Base-by-base conservation (phyloP, 2,113 vertebrate genomes). In the Triplophysa siluroides region DNA sequence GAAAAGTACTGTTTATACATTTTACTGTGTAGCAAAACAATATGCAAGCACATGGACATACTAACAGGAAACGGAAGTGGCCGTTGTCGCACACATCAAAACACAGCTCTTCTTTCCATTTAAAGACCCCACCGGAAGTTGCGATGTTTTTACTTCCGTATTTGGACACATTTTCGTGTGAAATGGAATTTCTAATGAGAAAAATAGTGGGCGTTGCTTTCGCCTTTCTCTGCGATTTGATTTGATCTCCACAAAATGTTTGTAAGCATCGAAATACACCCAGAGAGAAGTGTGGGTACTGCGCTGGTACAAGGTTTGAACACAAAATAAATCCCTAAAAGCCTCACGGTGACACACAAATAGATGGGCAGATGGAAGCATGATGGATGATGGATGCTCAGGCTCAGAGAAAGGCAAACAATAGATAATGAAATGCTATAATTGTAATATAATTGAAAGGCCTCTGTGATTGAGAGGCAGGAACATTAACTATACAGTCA, bases 401-500 rank as follows among this genome's bases (percentile, higher is more conserved):
- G 45, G 73, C 43, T 13, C 64, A 65, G 26, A 65, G 61, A 65
- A 38, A 65, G 24, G 50, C 61, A 65, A 54, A 65, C 75, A 77
- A 38, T 54, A 77, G 75, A 65, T 77, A 65, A 65, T 65, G 19
- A 65, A 52, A 77, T 45, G 50, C n/a, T 65, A 52, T 77, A 65
- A 65, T 54, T 54, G 43, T 77, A n/a, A 77, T 29, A 52, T 77
- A 77, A 77, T 77, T 77, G 75, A 77, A 65, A 29, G 62, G 43
- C 75, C 18, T 63, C 4, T 43, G 62, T 76, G 61, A 76, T 16
- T 63, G 60, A 76, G 24, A 63, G 74, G 41, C 24, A 77, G 26
- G 75, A 23, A 77, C 62, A 77, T 65, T 77, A 77, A 77, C 75
- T 77, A 77, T 54, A 75, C 58, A 75, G 58, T 43, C 73, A 63